A percentile compares a stretch with the other conserved stretches of the same genome.
phyloP scores from a whole-genome alignment of 2,113 vertebrate species.

The Esox niger region DNA sequence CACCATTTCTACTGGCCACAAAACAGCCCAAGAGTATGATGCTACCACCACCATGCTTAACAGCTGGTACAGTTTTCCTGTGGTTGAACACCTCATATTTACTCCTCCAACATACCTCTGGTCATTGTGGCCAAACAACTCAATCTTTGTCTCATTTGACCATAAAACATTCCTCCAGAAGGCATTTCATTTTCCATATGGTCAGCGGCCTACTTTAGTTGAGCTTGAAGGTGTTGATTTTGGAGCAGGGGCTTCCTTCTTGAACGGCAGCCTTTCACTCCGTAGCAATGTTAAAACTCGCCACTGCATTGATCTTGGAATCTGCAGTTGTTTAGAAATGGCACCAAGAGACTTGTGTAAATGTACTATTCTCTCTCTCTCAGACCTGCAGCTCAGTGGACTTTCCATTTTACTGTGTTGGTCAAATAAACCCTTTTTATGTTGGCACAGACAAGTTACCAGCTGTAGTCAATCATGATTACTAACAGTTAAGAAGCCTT shows the following conservation, averaged over 20 bases:
- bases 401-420: not conserved
- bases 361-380: not conserved
- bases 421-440: not conserved
- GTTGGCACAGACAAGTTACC: constrained; percentile 1
- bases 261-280: constrained; percentile 1
- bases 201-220: not conserved
- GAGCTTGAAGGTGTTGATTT: not conserved
- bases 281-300: not conserved
- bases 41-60: not conserved
- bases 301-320: not conserved
- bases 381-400: not conserved
- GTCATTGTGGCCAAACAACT: no score
- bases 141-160: no score
- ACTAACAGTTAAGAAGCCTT: constrained; percentile 3
- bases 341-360: constrained; percentile 1
- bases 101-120: not conserved
- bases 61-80: not conserved
- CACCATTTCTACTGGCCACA: no score
- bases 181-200: not conserved
- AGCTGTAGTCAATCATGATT: constrained; percentile 13
- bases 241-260: no score
- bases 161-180: no score
- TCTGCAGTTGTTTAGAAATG: constrained; percentile 1
- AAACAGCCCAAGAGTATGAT: no score
- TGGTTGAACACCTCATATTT: not conserved